phyloP scores from a whole-genome alignment of 2,797 vertebrate species.

The Chrosomus eos region DNA sequence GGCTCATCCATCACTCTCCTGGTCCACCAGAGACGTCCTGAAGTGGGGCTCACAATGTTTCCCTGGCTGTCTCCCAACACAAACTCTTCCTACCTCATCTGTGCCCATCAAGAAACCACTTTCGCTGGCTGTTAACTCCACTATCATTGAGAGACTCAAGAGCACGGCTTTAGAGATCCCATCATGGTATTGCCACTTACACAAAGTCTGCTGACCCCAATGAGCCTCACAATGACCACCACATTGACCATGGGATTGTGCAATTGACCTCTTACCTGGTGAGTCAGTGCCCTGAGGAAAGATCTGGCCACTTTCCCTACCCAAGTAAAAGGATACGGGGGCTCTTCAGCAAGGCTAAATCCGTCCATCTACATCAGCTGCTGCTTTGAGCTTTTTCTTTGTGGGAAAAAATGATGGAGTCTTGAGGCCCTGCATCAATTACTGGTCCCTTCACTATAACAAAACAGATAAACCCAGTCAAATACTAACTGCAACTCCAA shows the following conservation, averaged over 20 bases:
- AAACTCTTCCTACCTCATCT: background rate
- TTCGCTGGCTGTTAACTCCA: background rate
- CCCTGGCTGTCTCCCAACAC: background rate
- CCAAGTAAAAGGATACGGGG: background rate
- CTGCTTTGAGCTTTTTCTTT: background rate
- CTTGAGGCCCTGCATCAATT: too few relatives aligned
- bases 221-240: too few relatives aligned
- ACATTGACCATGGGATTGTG: too few relatives aligned
- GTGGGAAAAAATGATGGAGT: accelerated
- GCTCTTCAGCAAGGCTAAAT: background rate
- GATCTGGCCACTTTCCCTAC: background rate
- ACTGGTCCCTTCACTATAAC: too few relatives aligned
- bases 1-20: background rate
- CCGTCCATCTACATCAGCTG: background rate
- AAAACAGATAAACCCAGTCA: background rate
- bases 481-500: background rate
- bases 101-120: background rate
- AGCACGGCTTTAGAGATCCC: background rate
- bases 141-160: background rate
- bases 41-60: background rate
- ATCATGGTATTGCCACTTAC: background rate
- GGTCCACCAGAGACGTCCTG: background rate
- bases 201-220: background rate
- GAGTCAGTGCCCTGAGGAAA: background rate
- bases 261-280: too few relatives aligned